Evolutionary conservation across 2,888 invertebrate genomes (phyloP), one percentile per base, ranked within the genome.

Genomic region (Lochmaea crataegi): DNA sequence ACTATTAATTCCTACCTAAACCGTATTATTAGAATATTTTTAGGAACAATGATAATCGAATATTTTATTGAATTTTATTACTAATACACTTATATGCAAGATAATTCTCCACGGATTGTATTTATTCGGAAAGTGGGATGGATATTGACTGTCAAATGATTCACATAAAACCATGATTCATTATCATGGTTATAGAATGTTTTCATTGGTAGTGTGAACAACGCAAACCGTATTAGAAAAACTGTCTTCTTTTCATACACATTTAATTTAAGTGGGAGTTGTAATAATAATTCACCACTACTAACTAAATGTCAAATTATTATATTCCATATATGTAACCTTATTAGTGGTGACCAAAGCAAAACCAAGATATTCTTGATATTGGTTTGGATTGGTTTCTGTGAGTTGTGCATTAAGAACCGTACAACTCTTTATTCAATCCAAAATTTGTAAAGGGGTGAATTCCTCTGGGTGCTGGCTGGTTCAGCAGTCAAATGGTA

Each of bases 41-140:
- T 42, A 42, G 18, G 9, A 53, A 53, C 1, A 53, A 10, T 1
- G 2, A 16, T 53, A 53, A 53, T 53, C n/a, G n/a, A 53, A 6
- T 7, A 16, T 9, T 53, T n/a, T 5, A 53, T 53, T 53, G 0
- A 14, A 53, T 53, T 53, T 53, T 18, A 53, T 18, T n/a, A 12
- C 12, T n/a, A 48, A 48, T n/a, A 5, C n/a, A 14, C 48, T 48
- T 53, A 53, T n/a, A 2, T 51, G n/a, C 51, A n/a, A n/a, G 14
- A 16, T 51, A 51, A 51, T 53, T 9, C 9, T 53, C 53, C 18
- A 53, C 10, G 4, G 14, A 48, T 5, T 48, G 2, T 18, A 18
- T 53, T 53, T 18, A 53, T 53, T 53, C 16, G 18, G 53, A 9
- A 53, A 18, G 53, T 53, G 53, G 53, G 53, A 53, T 53, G 53